Evolutionary conservation across 1,140 invertebrate genomes (phyloP).

Genomic region (Calycopis cecrops): DNA sequence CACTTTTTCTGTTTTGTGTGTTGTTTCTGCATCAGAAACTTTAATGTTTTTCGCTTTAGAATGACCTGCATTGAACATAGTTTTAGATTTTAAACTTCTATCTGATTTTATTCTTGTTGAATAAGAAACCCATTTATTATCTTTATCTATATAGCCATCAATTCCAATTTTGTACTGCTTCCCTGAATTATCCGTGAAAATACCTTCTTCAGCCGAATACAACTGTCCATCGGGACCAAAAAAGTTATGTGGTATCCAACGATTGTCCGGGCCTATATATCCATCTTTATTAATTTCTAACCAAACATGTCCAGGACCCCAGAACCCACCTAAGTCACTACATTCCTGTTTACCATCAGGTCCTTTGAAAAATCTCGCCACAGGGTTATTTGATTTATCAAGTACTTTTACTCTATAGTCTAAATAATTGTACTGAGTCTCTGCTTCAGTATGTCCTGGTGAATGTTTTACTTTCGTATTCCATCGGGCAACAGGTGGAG

Average conservation of each 20-base stretch:
- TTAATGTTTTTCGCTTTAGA: too few relatives aligned
- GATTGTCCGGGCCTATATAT: conserved; percentile 56
- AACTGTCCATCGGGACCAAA: conserved; percentile 59
- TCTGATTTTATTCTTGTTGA: conserved; percentile 29
- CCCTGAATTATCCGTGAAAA: conserved; percentile 47
- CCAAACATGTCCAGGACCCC: conserved; percentile 49
- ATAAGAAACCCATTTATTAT: conserved; percentile 62
- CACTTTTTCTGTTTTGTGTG: conserved; percentile 10
- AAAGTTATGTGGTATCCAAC: conserved; percentile 65
- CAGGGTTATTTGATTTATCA: conserved; percentile 54
- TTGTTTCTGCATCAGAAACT: conserved; percentile 17
- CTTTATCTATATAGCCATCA: conserved; percentile 62
- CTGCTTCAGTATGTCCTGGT: conserved; percentile 37
- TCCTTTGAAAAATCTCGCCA: conserved; percentile 61
- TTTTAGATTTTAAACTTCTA: conserved; percentile 40
- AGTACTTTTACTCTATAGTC: conserved; percentile 63
- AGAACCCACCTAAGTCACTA: conserved; percentile 65
- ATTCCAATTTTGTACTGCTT: conserved; percentile 48
- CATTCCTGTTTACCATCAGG: conserved; percentile 63
- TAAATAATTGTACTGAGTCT: conserved; percentile 59
- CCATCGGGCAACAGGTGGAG: conserved; percentile 52
- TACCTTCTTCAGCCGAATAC: conserved; percentile 59
- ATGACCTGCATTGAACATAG: conserved; percentile 28
- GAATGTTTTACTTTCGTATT: conserved; percentile 57
- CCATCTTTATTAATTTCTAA: conserved; percentile 65